Evolutionary conservation across 2,888 invertebrate genomes (phyloP), one percentile per base, ranked within the genome.

Genomic region (Hipparchia sbordonii): DNA sequence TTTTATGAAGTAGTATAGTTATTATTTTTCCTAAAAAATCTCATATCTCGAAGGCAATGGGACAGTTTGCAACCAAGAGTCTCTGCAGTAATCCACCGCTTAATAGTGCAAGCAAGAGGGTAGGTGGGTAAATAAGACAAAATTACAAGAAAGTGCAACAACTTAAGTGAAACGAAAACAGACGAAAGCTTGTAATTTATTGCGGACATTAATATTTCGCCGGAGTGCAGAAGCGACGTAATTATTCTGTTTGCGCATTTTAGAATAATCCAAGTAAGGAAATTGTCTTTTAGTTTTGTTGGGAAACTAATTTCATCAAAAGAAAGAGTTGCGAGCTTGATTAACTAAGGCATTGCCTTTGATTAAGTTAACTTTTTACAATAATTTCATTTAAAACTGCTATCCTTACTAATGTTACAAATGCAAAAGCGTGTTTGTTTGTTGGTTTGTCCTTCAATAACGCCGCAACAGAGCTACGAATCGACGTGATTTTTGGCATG

Each of bases 121-220:
- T 48, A 63, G 46, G 6, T 13, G 5, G 6, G 33, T 48, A 63
- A 52, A 23, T 52, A 52, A 65, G 65, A 12, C 51, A 70, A 54
- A 70, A 70, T 65, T 70, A 70, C 63, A 70, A 63, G 71, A 80
- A 79, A 80, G 79, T 78, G 78, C 79, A 81, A 82, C 81, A 81
- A 82, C 81, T 82, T 82, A 85, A 86, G 82, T 84, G 81, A 81
- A 84, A 84, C 80, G 81, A 79, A 81, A 85, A 83, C 83, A 79
- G 80, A 85, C 82, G 83, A 83, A 85, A 85, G 84, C 83, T 77
- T 33, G 57, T 81, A 81, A 88, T 87, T 87, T 87, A 88, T 87
- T 80, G 79, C 78, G 45, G 75, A 77, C 83, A 87, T 87, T 87
- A 85, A 86, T 86, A 86, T 83, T 82, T 83, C 82, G 79, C 74